phyloP scores from a whole-genome alignment of 2,888 invertebrate genomes.

The Ctena decussata region DNA sequence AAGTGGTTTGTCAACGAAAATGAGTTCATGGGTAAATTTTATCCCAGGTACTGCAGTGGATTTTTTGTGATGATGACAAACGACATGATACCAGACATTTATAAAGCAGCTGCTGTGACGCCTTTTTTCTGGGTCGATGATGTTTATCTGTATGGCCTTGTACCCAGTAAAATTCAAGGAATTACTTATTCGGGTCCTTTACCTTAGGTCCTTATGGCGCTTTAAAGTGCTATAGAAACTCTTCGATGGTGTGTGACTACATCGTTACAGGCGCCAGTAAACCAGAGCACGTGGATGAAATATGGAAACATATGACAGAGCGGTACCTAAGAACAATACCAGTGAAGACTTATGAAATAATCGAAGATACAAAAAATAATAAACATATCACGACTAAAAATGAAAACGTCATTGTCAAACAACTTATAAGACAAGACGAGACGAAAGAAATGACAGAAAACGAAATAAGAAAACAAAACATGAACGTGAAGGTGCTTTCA shows the following conservation, averaged over 20 bases:
- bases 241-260: slow-evolving; percentile 42
- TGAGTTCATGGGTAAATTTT: slow-evolving; percentile 50
- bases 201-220: slow-evolving; percentile 11
- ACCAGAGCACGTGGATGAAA: slow-evolving; percentile 21
- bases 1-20: slow-evolving; percentile 57
- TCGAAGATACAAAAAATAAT: no score
- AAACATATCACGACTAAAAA: no score
- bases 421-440: no score
- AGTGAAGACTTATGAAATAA: no score
- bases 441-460: no score
- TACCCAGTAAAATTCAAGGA: slow-evolving; percentile 48
- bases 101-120: slow-evolving; percentile 45
- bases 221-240: slow-evolving; percentile 50
- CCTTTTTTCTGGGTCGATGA: slow-evolving; percentile 69
- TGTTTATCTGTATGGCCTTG: slow-evolving; percentile 59
- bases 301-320: slow-evolving; percentile 57
- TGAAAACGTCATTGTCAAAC: no score
- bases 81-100: slow-evolving; percentile 61
- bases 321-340: slow-evolving; percentile 9
- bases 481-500: no score
- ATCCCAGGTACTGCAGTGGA: slow-evolving; percentile 61
- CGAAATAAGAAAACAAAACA: no score
- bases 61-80: slow-evolving; percentile 59
- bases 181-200: slow-evolving; percentile 47
- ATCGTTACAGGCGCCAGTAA: slow-evolving; percentile 42